phyloP scores from a whole-genome alignment of 2,888 invertebrate genomes.

The Tortricodes alternella region DNA sequence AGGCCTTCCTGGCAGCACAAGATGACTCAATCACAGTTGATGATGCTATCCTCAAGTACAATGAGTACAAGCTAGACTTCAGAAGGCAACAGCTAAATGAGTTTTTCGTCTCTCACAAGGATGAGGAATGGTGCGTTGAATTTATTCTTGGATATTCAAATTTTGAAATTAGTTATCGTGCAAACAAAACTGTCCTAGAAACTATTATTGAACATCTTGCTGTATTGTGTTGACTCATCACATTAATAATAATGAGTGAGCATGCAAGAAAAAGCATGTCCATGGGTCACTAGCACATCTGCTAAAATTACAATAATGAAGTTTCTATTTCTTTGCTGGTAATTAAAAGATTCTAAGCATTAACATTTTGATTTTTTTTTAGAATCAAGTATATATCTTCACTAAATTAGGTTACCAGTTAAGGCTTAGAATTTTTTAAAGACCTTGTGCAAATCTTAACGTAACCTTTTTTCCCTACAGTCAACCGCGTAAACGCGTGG shows the following conservation, averaged over 20 bases:
- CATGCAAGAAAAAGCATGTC: neutral
- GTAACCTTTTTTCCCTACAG: slow-evolving; percentile 82
- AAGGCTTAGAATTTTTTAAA: slow-evolving; percentile 74
- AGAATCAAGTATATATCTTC: neutral
- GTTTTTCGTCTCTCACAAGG: slow-evolving; percentile 99
- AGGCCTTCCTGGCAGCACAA: slow-evolving; percentile 97
- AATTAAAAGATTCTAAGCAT: slow-evolving; percentile 75
- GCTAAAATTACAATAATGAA: slow-evolving; percentile 17
- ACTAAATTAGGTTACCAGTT: slow-evolving; percentile 34
- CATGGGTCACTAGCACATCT: neutral
- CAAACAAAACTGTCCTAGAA: slow-evolving; percentile 11
- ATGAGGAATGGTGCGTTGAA: slow-evolving; percentile 97
- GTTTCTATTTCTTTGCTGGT: slow-evolving; percentile 62
- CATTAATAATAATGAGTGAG: neutral
- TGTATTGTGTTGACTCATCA: neutral
- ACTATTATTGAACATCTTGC: slow-evolving; percentile 7
- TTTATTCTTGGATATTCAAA: slow-evolving; percentile 23
- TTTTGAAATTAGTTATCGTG: slow-evolving; percentile 4
- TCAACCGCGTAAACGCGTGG: slow-evolving; percentile 79
- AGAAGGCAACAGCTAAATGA: slow-evolving; percentile 97
- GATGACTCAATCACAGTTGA: slow-evolving; percentile 99
- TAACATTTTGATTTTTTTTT: slow-evolving; percentile 31
- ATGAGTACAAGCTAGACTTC: slow-evolving; percentile 99
- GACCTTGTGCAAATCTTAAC: slow-evolving; percentile 74
- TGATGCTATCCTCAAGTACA: slow-evolving; percentile 97